Base-by-base conservation (phyloP, 2,888 invertebrate species). In the Clistopyga incitator region DNA sequence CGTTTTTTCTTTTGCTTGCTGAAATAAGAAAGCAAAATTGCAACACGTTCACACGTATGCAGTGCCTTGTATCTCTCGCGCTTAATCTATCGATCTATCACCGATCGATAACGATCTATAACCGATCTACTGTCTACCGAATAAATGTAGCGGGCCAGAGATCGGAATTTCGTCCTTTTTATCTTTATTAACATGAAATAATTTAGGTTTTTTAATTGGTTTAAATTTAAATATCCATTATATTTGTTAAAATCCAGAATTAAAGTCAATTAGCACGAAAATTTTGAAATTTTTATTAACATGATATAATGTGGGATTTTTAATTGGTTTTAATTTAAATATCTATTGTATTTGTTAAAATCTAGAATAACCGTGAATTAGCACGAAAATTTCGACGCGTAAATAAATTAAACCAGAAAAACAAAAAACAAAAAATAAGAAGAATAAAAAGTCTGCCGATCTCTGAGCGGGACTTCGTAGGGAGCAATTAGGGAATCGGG, bases 1-100 rank as follows among this genome's bases (percentile, higher is more conserved):
- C 92, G 90, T 88, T 92, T 92, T 88, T 92, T 92, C 90, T 92
- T 92, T 86, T 90, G 91, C 83, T 92, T 92, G 88, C 92, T 92
- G 91, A 89, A 92, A 92, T 86, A 90, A 89, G 90, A 50, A 90
- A 77, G n/a, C n/a, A n/a, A 70, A 84, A 50, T 50, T 61, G 71
- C 64, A 72, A 75, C 56, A 74, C 45, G 56, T 72, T 72, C 45
- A 59, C 56, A 72, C 72, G 72, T 72, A 59, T 59, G 72, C 72
- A 72, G 59, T 61, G 34, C n/a, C 34, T 61, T 23, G 29, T 61
- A 11, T n/a, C 34, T 34, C 18, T 29, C 61, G 61, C 18, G n/a
- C n/a, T 29, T 34, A 61, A 15, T n/a, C 34, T 34, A 61, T 8
- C 18, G 34, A 34, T 61, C 54, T 56, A 56, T 8, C 10, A 52